Base-by-base conservation (phyloP, 2,888 invertebrate genomes). In the Charanyca ferruginea region DNA sequence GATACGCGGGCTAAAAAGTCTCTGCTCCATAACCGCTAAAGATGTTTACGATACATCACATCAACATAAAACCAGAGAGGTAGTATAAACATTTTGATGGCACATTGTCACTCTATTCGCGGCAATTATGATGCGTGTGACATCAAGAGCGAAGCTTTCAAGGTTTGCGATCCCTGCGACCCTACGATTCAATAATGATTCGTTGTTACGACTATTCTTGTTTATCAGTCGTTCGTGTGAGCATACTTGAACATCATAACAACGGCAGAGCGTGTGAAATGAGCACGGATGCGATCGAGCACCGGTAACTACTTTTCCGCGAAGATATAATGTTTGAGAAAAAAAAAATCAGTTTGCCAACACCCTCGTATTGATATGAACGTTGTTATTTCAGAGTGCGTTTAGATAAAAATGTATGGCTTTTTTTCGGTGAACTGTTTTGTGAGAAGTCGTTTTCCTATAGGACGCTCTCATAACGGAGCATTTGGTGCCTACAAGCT, bases 281-380 rank as follows among this genome's bases (percentile, higher is more conserved):
- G 91, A 90, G 90, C 72, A 66, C 90, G 93, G 93, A 91, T 90
- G 91, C 89, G 92, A 94, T 94, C 89, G 88, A 84, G 80, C 84
- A 90, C 95, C 95, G 94, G 95, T 95, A 95, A 95, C 94, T 94
- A 93, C 93, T 91, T 92, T 94, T 93, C 94, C 93, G 92, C 84
- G 85, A 83, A 85, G 85, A 87, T 93, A 93, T 93, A 93, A 92
- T 91, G 90, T 86, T 84, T 82, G 81, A 87, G 89, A 92, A 90
- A 76, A 89, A 92, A n/a, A 90, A 73, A 65, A 28, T 55, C 75
- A 54, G 70, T 75, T 53, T 62, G 59, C 77, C 18, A 57, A 75
- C 67, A 66, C 55, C 59, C 66, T 68, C 70, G 77, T 83, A 79
- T 81, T 83, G 79, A 83, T 75, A 66, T 73, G 62, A 71, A 74